Percentiles rank a stretch among this genome's conserved stretches.
These are phyloP conservation scores for Malacoraja senta DNA, from an alignment of 2,797 vertebrate genomes.

Conservation along the genomic window DNA sequence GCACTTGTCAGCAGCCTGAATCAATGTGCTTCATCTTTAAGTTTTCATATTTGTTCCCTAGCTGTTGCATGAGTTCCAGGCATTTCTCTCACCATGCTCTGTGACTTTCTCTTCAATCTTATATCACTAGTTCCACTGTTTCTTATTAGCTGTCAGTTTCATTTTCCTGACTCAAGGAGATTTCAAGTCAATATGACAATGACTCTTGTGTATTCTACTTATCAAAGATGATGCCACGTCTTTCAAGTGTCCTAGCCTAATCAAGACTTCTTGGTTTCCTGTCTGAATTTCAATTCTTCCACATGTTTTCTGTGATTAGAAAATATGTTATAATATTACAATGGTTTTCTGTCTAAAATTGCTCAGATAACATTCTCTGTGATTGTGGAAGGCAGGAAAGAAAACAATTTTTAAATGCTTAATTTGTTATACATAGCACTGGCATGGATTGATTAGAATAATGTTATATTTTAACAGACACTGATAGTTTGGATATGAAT, in stretches of 20 bases:
- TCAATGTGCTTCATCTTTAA: neutral
- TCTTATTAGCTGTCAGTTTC: neutral
- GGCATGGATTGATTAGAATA: neutral
- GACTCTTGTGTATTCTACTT: neutral
- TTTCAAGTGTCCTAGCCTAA: neutral
- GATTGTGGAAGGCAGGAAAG: neutral
- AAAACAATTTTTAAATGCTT: neutral
- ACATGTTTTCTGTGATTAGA: neutral
- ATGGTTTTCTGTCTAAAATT: neutral
- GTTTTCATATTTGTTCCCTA: neutral
- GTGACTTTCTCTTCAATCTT: neutral
- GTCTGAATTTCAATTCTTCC: neutral
- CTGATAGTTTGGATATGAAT: no score
- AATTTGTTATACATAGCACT: neutral
- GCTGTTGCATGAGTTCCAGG: neutral
- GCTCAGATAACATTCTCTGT: neutral
- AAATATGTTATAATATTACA: neutral
- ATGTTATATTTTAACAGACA: neutral
- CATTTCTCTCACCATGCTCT: neutral
- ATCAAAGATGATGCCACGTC: neutral
- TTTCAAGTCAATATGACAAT: slow-evolving; percentile 3
- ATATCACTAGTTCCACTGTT: neutral
- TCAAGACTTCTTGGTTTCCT: neutral
- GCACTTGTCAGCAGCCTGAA: neutral
- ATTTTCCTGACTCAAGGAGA: neutral